Evolutionary conservation across 23 tunicate genomes (phyloP), one percentile per base, ranked within the genome.

Genomic region (Phallusia fumigata): DNA sequence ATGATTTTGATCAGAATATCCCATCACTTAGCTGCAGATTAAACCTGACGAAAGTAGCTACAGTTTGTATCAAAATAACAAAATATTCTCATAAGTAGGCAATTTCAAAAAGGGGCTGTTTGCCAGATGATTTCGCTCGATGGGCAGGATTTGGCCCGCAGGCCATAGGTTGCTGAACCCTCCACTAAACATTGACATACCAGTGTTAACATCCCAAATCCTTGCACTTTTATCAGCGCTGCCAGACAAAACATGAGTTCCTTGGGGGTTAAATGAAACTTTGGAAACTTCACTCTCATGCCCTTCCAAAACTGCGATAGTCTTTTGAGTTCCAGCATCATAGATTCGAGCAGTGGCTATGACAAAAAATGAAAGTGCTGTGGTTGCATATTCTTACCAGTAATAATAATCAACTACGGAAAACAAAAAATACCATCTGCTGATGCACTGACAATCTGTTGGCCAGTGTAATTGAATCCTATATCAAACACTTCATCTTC

Each of bases 281-380:
- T 91, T 96, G 53, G 99, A 96, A 18, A 96, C 94, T 88, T 96
- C 99, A 0, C 92, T 96, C 13, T 91, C 99, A 53, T 96, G 99
- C 1, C 96, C 99, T 73, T 96, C 99, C 18, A 96, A 65, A n/a
- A 87, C 91, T 47, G 82, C 76, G 36, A 87, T 52, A 65, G 87
- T 80, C 65, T 80, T 77, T 83, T 96, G 95, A 0, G 90, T 91
- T 2, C 86, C 85, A 52, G 88, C 89, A 79, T 96, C 96, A 50
- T 86, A 94, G 6, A 88, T 49, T 33, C 98, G 81, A 31, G 75
- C 90, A 12, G 98, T 94, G 44, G 90, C 98, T 94, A 45, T 2
- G 19, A 31, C 31, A 35, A 22, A 58, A 58, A 1, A 40, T 40
- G 10, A 3, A 40, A 3, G 10, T 40, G 5, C 10, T 3, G 47